Evolutionary conservation across 2,888 invertebrate species (phyloP).

Genomic region (Sipunculus nudus): DNA sequence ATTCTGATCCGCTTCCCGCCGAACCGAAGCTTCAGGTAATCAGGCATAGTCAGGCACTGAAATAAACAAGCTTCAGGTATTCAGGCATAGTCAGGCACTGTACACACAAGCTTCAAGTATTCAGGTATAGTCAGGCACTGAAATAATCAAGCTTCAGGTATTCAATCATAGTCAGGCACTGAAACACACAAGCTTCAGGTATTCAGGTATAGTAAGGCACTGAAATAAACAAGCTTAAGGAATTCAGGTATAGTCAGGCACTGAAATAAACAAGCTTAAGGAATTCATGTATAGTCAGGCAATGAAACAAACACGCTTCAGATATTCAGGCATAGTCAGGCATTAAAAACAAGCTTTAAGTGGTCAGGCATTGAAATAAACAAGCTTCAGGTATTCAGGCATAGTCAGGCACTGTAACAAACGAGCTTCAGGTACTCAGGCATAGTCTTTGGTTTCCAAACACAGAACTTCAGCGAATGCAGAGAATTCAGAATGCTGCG

Average conservation of each 20-base stretch:
- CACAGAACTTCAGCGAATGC: no score
- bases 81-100: no score
- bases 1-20: slow-evolving; percentile 52
- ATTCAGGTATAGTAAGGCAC: slow-evolving; percentile 59
- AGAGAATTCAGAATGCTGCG: no score
- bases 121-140: slow-evolving; percentile 59
- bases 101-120: slow-evolving; percentile 50
- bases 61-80: no score
- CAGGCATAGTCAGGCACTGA: slow-evolving; percentile 58
- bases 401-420: slow-evolving; percentile 52
- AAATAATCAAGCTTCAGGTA: no score
- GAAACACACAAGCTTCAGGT: slow-evolving; percentile 49
- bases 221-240: slow-evolving; percentile 32
- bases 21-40: slow-evolving; percentile 51
- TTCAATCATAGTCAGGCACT: no score
- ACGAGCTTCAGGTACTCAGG: no score
- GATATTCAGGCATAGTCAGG: no score
- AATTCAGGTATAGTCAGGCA: no score
- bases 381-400: no score
- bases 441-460: no score
- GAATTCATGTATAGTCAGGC: slow-evolving; percentile 57
- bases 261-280: slow-evolving; percentile 47
- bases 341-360: slow-evolving; percentile 47
- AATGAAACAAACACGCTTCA: slow-evolving; percentile 41
- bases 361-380: slow-evolving; percentile 50